Evolutionary conservation across 2,113 vertebrate species (phyloP), one percentile per base, ranked within the genome.

Genomic region (Platanista minor): DNA sequence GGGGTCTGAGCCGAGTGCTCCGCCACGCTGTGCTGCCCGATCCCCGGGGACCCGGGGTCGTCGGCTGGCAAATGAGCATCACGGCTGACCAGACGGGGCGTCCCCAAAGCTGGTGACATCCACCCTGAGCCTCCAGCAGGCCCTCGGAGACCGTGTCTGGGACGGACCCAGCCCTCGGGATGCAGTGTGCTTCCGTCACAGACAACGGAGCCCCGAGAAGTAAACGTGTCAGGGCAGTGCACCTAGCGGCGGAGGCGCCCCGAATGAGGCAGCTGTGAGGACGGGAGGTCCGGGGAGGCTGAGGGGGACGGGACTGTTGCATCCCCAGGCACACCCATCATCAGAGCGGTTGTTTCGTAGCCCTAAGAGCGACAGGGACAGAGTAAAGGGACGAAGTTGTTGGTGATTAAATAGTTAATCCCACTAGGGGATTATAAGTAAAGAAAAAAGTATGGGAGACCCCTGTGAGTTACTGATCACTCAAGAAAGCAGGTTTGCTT

Each of bases 231-330:
- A 0, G n/a, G 46, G 74, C 20, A 1, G 25, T 41, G 12, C 9
- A 1, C 25, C 11, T 0, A 57, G 62, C 13, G 0, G 17, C 4
- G 52, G 39, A 29, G 39, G 52, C 3, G 2, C 43, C 74, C 18
- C 46, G 18, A 33, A 46, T 0, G 5, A 36, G 49, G 33, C 23
- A 18, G 46, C 49, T 52, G 46, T 6, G 27, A 31, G 41, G 46
- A 14, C 27, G 6, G 72, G 27, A 6, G 1, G 27, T 33, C 43
- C 9, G 66, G 75, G n/a, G 27, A 59, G 46, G 75, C 75, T 21
- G 31, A 49, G 31, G 18, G 46, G 49, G 75, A 8, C 49, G 4
- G 18, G 74, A 46, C 74, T 77, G 10, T 1, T 2, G 29, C 6
- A 18, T n/a, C 31, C 33, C 74, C 75, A 23, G 29, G 75, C 2